A percentile compares a stretch with the other conserved stretches of the same genome.
These are phyloP conservation scores for Sphaeramia orbicularis DNA, from an alignment of 2,797 vertebrate genomes.

Conservation along the genomic window DNA sequence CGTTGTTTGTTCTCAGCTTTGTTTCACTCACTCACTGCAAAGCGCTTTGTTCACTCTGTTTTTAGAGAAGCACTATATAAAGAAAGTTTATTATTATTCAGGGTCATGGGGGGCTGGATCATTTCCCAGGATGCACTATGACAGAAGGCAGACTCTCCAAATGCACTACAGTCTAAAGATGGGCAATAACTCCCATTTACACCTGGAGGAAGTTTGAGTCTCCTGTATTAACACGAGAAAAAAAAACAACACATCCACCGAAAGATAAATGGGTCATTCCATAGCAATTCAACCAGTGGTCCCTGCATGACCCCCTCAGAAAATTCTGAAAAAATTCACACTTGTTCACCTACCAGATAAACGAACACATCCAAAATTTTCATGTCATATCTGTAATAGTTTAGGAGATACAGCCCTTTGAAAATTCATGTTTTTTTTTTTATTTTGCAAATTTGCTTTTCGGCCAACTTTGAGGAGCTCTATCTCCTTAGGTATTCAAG, in stretches of 20 bases:
- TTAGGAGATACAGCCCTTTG: no score
- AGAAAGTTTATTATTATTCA: conserved; percentile 77
- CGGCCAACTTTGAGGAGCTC: no score
- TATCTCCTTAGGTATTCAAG: no score
- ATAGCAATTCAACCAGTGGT: no score
- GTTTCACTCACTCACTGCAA: conserved; percentile 51
- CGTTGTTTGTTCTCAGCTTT: conserved; percentile 53
- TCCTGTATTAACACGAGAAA: conserved; percentile 8
- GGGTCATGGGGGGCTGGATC: conserved; percentile 60
- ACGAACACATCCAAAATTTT: no score
- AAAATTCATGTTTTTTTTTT: no score
- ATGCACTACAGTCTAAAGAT: conserved; percentile 35
- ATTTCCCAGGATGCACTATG: conserved; percentile 70
- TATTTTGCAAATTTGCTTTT: no score
- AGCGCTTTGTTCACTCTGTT: conserved; percentile 67
- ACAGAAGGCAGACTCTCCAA: conserved; percentile 43
- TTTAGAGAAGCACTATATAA: conserved; percentile 72
- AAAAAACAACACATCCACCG: not conserved
- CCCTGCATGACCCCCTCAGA: no score
- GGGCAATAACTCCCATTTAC: conserved; percentile 35
- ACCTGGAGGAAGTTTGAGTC: conserved; percentile 13
- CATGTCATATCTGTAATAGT: no score
- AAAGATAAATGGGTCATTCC: no score
- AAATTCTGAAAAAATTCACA: no score
- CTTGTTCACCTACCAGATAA: no score